Percentiles rank a stretch among this genome's conserved stretches.
phyloP scores from a whole-genome alignment of 92 coral and sea anemone genomes.

The Epizoanthus fatuus region DNA sequence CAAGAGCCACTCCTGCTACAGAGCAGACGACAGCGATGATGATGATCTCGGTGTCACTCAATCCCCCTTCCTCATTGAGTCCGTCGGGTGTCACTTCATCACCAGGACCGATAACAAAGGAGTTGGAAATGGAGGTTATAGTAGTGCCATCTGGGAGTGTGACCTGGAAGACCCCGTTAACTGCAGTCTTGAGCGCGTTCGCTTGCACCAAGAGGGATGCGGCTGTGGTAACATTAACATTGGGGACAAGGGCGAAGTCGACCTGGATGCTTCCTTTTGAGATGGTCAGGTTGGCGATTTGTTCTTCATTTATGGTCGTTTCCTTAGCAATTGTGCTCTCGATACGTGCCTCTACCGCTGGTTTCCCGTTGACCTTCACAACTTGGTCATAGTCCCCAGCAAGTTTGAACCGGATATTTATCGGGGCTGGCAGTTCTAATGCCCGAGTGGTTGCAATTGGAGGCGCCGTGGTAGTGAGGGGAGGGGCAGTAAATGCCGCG shows the following conservation, averaged over 20 bases:
- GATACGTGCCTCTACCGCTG: neutral
- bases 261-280: slow-evolving; percentile 32
- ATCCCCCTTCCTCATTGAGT: neutral
- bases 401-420: slow-evolving; percentile 4
- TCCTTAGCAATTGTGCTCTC: neutral
- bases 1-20: slow-evolving; percentile 2
- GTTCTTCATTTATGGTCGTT: slow-evolving; percentile 3
- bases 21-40: slow-evolving; percentile 37
- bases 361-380: neutral
- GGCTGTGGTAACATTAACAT: slow-evolving; percentile 3
- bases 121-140: neutral
- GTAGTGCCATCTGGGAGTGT: slow-evolving; percentile 22
- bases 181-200: neutral
- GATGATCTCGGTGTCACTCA: slow-evolving; percentile 39
- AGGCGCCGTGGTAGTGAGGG: no score
- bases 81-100: slow-evolving; percentile 8
- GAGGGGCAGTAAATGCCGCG: slow-evolving; percentile 12
- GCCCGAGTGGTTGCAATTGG: no score
- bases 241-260: neutral
- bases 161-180: slow-evolving; percentile 11
- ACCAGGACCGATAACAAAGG: neutral
- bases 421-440: no score
- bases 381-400: neutral
- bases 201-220: slow-evolving; percentile 4
- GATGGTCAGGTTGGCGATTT: slow-evolving; percentile 13